Evolutionary conservation across 1,140 invertebrate genomes (phyloP).

Genomic region (Tetramorium parvispinum): DNA sequence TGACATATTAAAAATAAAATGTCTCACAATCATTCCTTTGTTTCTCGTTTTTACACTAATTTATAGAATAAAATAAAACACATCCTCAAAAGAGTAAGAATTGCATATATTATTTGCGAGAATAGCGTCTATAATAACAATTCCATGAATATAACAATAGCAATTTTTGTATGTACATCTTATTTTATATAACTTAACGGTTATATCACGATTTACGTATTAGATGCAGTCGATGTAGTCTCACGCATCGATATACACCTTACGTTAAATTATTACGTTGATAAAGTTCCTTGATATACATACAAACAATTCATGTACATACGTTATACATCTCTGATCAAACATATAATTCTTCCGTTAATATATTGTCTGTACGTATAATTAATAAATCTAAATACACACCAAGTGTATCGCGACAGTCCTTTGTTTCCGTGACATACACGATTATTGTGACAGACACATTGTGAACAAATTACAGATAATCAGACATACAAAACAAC

Average conservation of each 20-base stretch:
- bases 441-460: not conserved
- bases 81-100: not conserved
- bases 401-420: not conserved
- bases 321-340: constrained; percentile 8
- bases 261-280: not conserved
- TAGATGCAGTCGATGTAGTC: not conserved
- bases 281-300: constrained; percentile 6
- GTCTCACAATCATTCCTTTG: not conserved
- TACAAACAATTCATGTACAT: constrained; percentile 3
- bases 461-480: not conserved
- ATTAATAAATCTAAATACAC: constrained; percentile 10
- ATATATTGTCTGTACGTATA: constrained; percentile 8
- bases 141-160: not conserved
- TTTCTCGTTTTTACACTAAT: constrained; percentile 14
- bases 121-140: constrained; percentile 32
- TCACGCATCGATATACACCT: not conserved
- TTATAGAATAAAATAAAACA: constrained; percentile 14
- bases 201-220: constrained; percentile 24
- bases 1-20: constrained; percentile 22
- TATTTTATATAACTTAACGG: constrained; percentile 13
- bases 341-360: not conserved
- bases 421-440: not conserved
- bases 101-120: not conserved
- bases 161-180: constrained; percentile 30
- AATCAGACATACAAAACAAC: constrained; percentile 15